These are phyloP conservation scores for Thamnaconus septentrionalis DNA, from an alignment of 2,113 vertebrate species.

Conservation along the genomic window DNA sequence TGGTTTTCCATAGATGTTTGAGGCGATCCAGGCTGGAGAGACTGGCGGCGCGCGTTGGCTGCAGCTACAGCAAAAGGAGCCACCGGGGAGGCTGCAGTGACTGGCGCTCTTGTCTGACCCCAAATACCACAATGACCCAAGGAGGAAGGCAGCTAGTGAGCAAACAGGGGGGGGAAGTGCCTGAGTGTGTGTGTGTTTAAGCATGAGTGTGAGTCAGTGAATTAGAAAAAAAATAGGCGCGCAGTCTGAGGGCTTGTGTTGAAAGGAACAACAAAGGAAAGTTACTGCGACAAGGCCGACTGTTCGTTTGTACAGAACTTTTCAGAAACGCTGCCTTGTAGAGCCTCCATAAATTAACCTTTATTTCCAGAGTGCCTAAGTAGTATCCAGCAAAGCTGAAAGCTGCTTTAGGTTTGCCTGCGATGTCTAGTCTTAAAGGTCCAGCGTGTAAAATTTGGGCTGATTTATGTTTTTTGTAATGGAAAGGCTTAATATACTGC, in stretches of 20 bases:
- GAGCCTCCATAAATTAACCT: no score
- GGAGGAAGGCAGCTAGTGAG: slow-evolving; percentile 59
- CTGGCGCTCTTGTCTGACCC: slow-evolving; percentile 83
- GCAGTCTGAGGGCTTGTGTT: slow-evolving; percentile 14
- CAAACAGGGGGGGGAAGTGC: slow-evolving; percentile 15
- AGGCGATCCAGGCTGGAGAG: slow-evolving; percentile 71
- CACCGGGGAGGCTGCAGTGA: slow-evolving; percentile 78
- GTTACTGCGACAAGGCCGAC: slow-evolving; percentile 5
- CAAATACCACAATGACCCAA: slow-evolving; percentile 81
- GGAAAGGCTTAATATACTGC: no score
- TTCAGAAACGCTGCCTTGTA: no score
- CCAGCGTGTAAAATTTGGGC: no score
- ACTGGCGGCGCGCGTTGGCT: slow-evolving; percentile 71
- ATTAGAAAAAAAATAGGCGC: slow-evolving; percentile 14
- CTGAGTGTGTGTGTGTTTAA: background rate
- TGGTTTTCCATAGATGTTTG: slow-evolving; percentile 82
- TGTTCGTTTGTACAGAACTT: background rate
- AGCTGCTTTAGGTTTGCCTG: no score
- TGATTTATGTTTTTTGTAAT: no score
- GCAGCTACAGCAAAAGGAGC: slow-evolving; percentile 65
- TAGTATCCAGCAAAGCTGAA: no score
- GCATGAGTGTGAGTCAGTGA: slow-evolving; percentile 14
- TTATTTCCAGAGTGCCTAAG: no score
- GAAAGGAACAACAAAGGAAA: slow-evolving; percentile 15
- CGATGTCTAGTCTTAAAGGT: no score